phyloP scores from a whole-genome alignment of 2,113 vertebrate species.

The Brienomyrus brachyistius region DNA sequence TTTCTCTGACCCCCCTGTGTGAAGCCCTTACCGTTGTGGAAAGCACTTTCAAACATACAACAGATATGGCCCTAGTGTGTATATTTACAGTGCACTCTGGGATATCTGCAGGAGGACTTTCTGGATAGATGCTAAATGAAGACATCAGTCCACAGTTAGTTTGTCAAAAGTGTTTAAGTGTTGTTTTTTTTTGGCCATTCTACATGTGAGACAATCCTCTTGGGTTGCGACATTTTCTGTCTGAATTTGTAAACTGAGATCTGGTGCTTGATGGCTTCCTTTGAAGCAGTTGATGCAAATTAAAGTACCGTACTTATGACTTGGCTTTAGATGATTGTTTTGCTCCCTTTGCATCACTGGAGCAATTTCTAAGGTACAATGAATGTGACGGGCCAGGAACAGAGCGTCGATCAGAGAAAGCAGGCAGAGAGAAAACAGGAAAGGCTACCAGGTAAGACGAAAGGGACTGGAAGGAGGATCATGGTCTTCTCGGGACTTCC shows the following conservation, averaged over 20 bases:
- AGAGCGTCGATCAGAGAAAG: background rate
- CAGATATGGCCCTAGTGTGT: background rate
- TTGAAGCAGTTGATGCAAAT: background rate
- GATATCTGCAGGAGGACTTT: background rate
- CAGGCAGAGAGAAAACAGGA: background rate
- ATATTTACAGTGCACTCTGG: background rate
- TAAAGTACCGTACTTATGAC: background rate
- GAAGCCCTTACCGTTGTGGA: background rate
- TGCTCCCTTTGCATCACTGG: background rate
- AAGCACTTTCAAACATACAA: background rate
- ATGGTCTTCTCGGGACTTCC: background rate
- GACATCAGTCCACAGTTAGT: background rate
- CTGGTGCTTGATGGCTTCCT: background rate
- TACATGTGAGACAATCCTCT: background rate
- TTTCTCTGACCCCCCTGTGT: background rate
- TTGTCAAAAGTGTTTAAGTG: background rate
- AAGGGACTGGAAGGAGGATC: background rate
- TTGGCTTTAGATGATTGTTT: background rate
- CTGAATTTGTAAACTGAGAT: conserved; percentile 3
- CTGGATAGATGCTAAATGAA: background rate
- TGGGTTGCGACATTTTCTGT: background rate
- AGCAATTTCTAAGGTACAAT: background rate
- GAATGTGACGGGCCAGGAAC: background rate
- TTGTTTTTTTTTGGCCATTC: background rate
- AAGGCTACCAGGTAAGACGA: background rate